These are phyloP conservation scores for Epistrophe eligans DNA, from an alignment of 2,888 invertebrate genomes.

Conservation along the genomic window DNA sequence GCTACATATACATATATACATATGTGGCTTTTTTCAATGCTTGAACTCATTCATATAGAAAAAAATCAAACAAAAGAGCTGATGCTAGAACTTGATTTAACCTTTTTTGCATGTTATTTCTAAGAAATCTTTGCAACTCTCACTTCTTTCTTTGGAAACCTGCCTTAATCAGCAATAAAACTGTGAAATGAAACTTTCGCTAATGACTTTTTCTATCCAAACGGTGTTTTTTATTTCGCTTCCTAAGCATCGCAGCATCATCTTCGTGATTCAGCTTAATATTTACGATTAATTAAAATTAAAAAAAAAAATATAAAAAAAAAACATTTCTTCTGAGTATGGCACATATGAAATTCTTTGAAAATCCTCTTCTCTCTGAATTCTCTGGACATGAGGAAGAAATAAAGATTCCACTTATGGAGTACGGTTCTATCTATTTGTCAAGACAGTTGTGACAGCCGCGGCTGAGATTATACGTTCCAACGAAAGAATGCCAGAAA, in stretches of 20 bases:
- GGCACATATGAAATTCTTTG: constrained; percentile 21
- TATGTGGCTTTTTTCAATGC: neutral
- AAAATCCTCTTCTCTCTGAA: neutral
- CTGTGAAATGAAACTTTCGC: constrained; percentile 35
- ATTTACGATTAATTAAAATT: constrained; percentile 58
- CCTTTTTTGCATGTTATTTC: neutral
- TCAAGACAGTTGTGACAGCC: constrained; percentile 71
- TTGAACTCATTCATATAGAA: neutral
- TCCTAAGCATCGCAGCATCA: neutral
- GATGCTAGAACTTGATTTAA: neutral
- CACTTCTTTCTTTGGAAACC: constrained; percentile 8
- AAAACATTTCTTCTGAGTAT: constrained; percentile 1
- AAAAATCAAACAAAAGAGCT: constrained; percentile 13
- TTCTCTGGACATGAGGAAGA: constrained; percentile 45
- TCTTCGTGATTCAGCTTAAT: constrained; percentile 48
- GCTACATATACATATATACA: neutral
- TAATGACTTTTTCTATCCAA: constrained; percentile 38
- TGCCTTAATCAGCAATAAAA: neutral
- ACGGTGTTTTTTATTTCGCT: constrained; percentile 2
- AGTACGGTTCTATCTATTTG: constrained; percentile 68
- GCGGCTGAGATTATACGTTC: constrained; percentile 51
- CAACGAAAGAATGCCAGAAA: constrained; percentile 58
- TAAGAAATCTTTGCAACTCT: constrained; percentile 21
- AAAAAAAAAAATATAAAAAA: neutral
- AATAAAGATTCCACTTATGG: constrained; percentile 63